Evolutionary conservation across 53 echinoderm and acorn worm genomes (phyloP), one percentile per base, ranked within the genome.

Genomic region (Henricia sp.): DNA sequence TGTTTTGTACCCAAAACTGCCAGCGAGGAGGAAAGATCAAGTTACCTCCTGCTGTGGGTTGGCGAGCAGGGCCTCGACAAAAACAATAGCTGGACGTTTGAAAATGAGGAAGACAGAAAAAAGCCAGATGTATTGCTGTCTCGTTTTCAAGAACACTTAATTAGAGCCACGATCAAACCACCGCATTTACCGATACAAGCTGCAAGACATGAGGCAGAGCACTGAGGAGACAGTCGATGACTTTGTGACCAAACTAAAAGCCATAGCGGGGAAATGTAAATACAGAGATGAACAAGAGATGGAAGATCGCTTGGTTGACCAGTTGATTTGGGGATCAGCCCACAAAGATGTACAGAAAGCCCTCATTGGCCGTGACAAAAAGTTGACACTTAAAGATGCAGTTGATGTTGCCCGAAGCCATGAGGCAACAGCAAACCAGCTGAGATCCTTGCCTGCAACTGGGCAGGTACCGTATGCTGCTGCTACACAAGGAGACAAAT

Each of bases 141-240:
- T 8, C 17, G 38, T 8, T 77, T 77, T 37, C 16, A 48, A 41
- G 44, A 83, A 27, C 83, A 83, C 32, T 12, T n/a, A n/a, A n/a
- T n/a, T 83, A 52, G 83, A 78, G 24, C 82, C 65, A 23, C 20
- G 30, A 50, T 62, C 82, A 64, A 80, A 80, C 55, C 44, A 64
- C 10, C 60, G 82, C 38, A 62, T 80, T 1, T 62, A 40, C 39
- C 38, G 65, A 26, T 80, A 80, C 40, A 23, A 80, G 24, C 60
- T 80, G 20, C 65, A 80, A 33, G 64, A 80, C 27, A 60, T 80
- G 41, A 59, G 48, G 39, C 82, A 80, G 30, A 30, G 3, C 26
- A 3, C 27, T 0, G 23, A 42, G 3, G 72, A 72, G 19, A 72
- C 50, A 14, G 33, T 34, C 5, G 72, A 72, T 72, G 33, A 72